Percentiles rank a stretch among this genome's conserved stretches.
Conservation (phyloP, 2,113 vertebrate species). For the Mesoclemmys tuberculata region DNA sequence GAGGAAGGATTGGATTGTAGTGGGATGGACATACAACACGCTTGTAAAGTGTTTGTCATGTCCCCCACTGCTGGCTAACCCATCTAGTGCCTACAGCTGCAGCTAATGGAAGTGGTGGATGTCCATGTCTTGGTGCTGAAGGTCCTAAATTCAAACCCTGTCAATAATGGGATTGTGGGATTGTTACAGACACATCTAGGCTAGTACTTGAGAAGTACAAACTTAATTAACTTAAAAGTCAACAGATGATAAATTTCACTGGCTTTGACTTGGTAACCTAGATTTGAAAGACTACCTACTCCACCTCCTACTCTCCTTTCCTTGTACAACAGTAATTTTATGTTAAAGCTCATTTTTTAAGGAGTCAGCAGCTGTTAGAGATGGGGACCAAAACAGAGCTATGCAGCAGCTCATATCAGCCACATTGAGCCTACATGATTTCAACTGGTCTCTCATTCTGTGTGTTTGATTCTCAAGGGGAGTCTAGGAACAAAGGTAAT, state of each 20-base stretch:
- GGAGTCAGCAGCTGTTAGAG: not conserved
- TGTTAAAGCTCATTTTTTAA: not conserved
- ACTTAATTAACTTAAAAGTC: not conserved
- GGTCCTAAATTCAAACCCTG: not conserved
- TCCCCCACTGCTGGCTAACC: not conserved
- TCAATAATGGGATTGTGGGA: not conserved
- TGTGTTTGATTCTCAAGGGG: not conserved
- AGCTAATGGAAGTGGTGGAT: not conserved
- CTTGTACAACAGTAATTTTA: not conserved
- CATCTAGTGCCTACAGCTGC: not conserved
- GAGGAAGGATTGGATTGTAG: not conserved
- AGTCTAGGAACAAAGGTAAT: not conserved
- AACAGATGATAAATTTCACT: not conserved
- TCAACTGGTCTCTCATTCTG: not conserved
- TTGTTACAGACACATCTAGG: not conserved
- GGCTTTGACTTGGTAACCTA: not conserved
- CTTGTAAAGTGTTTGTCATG: not conserved
- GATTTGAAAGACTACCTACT: not conserved
- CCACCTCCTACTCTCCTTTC: not conserved
- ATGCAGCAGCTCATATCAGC: not conserved
- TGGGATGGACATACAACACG: rapidly evolving
- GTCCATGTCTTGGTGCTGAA: not conserved
- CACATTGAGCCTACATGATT: not conserved
- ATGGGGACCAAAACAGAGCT: not conserved
- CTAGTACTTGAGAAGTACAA: not conserved